These are phyloP conservation scores for Chamaedrilus cognettii DNA, from an alignment of 2,888 invertebrate species.

Conservation along the genomic window DNA sequence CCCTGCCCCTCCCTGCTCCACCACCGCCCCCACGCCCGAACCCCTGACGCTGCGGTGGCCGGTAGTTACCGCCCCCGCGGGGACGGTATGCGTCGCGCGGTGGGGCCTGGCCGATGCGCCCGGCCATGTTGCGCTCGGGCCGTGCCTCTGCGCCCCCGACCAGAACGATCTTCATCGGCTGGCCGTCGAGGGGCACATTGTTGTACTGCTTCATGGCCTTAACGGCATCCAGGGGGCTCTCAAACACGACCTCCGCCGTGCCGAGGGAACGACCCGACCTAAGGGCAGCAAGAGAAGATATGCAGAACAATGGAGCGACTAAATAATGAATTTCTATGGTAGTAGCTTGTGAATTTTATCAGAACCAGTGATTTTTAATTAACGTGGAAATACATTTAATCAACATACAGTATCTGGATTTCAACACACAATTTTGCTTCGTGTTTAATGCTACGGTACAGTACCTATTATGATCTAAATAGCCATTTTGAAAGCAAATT, in stretches of 20 bases:
- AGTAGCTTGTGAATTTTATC: no score
- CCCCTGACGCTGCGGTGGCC: background rate
- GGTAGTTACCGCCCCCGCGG: background rate
- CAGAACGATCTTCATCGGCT: constrained; percentile 28
- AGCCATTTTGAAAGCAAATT: no score
- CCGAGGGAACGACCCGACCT: constrained; percentile 93
- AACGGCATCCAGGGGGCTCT: constrained; percentile 87
- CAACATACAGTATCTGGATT: no score
- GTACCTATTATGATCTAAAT: no score
- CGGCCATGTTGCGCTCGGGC: background rate
- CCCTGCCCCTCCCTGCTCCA: background rate
- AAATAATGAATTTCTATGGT: no score
- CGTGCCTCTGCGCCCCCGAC: background rate
- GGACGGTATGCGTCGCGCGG: background rate
- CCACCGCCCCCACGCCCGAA: background rate
- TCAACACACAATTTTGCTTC: no score
- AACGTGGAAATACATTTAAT: no score
- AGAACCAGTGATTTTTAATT: no score
- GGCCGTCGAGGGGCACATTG: constrained; percentile 93
- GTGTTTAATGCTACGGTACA: no score
- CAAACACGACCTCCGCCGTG: constrained; percentile 96
- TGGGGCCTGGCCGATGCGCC: background rate
- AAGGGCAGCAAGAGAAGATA: no score
- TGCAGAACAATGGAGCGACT: no score
- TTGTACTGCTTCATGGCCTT: constrained; percentile 93